Evolutionary conservation across 2,113 vertebrate genomes (phyloP).

Genomic region (Tympanuchus pallidicinctus): DNA sequence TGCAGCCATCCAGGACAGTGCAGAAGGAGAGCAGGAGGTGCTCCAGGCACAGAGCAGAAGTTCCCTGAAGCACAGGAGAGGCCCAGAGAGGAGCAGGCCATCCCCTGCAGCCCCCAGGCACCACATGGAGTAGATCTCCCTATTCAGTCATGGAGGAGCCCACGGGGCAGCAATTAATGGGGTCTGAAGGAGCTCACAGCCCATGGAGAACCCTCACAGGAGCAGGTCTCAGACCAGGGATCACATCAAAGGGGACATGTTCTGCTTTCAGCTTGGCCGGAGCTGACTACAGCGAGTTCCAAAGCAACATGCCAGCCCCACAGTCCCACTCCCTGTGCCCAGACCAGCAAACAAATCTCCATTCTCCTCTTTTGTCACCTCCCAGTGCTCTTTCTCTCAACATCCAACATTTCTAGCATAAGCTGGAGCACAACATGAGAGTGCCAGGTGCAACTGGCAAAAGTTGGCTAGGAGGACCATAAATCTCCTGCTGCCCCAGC

Average conservation of each 20-base stretch:
- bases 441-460: rapidly evolving
- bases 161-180: not conserved
- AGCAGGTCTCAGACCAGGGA: not conserved
- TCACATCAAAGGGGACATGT: rapidly evolving
- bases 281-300: not conserved
- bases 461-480: rapidly evolving
- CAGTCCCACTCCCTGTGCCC: rapidly evolving
- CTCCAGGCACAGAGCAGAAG: not conserved
- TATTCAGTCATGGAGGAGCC: not conserved
- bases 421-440: rapidly evolving
- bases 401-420: rapidly evolving
- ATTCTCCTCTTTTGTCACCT: rapidly evolving
- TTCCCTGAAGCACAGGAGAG: not conserved
- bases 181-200: not conserved
- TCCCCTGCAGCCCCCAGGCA: not conserved
- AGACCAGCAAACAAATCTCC: not conserved
- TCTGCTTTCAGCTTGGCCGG: not conserved
- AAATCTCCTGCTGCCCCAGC: not conserved
- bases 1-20: not conserved
- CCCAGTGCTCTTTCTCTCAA: not conserved
- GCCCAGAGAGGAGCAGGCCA: not conserved
- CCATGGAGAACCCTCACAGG: not conserved
- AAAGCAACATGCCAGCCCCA: rapidly evolving
- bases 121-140: not conserved
- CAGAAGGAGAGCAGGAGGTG: not conserved